Conservation (phyloP, 2,888 invertebrate species). For the Tetragonisca angustula region DNA sequence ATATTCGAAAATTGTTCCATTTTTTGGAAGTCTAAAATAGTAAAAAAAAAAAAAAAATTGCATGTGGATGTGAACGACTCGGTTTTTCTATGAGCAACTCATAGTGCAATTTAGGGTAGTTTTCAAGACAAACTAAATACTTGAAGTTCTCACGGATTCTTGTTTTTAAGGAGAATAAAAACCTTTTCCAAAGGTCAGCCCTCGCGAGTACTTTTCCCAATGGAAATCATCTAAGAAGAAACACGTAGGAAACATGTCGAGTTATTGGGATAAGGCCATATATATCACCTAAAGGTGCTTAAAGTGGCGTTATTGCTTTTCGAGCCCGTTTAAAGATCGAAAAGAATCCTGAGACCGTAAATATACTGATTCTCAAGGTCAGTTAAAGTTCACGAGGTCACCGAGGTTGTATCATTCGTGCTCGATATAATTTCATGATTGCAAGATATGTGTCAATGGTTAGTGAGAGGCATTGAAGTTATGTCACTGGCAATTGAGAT, state of each 20-base stretch:
- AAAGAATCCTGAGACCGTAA: not conserved
- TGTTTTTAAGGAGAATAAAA: not conserved
- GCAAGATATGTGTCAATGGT: too few relatives aligned
- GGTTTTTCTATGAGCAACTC: too few relatives aligned
- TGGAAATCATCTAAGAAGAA: constrained; percentile 1
- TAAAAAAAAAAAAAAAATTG: too few relatives aligned
- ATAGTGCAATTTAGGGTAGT: too few relatives aligned
- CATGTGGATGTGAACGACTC: too few relatives aligned
- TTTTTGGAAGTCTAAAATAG: too few relatives aligned
- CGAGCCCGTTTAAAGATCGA: not conserved
- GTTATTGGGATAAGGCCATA: not conserved
- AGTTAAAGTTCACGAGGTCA: not conserved
- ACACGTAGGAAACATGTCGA: not conserved
- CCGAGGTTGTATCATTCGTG: too few relatives aligned
- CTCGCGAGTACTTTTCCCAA: not conserved
- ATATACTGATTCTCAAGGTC: not conserved
- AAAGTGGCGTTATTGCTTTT: not conserved
- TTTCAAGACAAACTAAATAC: not conserved
- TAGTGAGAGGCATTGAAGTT: too few relatives aligned
- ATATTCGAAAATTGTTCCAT: too few relatives aligned
- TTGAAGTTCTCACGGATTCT: not conserved
- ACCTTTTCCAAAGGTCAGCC: not conserved
- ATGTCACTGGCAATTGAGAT: too few relatives aligned
- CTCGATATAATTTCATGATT: too few relatives aligned
- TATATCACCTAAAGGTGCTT: not conserved